Percentiles rank a stretch among this genome's conserved stretches.
Evolutionary conservation across 2,888 invertebrate species (phyloP).

Genomic region (Amblyteles armatorius): DNA sequence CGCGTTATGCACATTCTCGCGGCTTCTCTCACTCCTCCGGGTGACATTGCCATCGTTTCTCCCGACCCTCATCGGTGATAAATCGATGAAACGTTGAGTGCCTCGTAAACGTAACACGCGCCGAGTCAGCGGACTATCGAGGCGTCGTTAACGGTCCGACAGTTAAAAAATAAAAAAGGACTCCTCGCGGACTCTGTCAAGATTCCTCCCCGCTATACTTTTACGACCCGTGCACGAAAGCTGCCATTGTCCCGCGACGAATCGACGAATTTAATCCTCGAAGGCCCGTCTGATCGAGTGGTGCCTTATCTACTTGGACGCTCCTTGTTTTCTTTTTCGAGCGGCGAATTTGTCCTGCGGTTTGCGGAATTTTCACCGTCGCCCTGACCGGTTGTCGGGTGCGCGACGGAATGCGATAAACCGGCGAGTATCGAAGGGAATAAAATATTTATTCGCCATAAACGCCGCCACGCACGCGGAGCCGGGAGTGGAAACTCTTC

Average conservation of each 20-base stretch:
- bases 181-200: constrained; percentile 17
- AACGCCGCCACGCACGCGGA: constrained; percentile 61
- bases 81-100: constrained; percentile 54
- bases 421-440: constrained; percentile 68
- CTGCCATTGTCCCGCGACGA: constrained; percentile 44
- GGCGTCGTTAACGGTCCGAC: constrained; percentile 52
- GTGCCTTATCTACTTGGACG: constrained; percentile 54
- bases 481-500: constrained; percentile 9
- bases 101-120: constrained; percentile 60
- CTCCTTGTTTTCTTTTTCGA: constrained; percentile 64
- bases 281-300: constrained; percentile 16
- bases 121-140: constrained; percentile 37
- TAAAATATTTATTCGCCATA: constrained; percentile 77
- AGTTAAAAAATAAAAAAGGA: constrained; percentile 56
- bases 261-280: constrained; percentile 59
- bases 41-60: constrained; percentile 25
- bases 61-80: constrained; percentile 25
- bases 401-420: constrained; percentile 67
- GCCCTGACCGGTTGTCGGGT: constrained; percentile 62
- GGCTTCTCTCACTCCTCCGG: constrained; percentile 15
- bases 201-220: constrained; percentile 50
- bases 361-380: constrained; percentile 63
- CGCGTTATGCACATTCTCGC: neutral
- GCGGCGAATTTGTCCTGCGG: constrained; percentile 56
- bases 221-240: constrained; percentile 43